Evolutionary conservation across 2,113 vertebrate species (phyloP).

Genomic region (Calonectris borealis): DNA sequence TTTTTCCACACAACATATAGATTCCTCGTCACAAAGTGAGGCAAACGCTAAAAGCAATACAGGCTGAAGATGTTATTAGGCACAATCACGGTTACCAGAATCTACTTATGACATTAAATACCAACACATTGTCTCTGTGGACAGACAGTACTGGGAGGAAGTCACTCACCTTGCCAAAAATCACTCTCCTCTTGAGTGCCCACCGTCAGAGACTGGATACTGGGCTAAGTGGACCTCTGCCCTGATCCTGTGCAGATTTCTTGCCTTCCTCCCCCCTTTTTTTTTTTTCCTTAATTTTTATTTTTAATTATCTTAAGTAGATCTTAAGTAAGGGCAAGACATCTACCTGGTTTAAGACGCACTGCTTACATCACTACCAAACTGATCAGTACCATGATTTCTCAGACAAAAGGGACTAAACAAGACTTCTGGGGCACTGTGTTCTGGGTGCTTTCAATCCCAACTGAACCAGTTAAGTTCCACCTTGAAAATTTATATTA

Average conservation of each 20-base stretch:
- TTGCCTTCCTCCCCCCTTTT: not conserved
- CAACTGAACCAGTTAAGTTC: not conserved
- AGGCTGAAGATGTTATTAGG: not conserved
- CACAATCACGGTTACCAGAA: not conserved
- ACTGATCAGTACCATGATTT: not conserved
- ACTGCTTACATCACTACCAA: not conserved
- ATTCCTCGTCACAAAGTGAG: not conserved
- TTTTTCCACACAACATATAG: not conserved
- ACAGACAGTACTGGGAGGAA: not conserved
- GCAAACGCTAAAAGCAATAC: not conserved
- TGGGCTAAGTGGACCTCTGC: not conserved
- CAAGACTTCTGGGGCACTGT: not conserved
- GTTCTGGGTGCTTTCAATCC: not conserved
- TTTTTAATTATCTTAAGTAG: not conserved
- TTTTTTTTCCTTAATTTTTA: not conserved
- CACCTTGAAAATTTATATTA: not conserved
- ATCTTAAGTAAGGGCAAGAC: not conserved
- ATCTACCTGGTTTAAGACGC: not conserved
- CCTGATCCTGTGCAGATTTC: not conserved
- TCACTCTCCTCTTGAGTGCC: not conserved
- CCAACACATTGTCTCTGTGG: not conserved
- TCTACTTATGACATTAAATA: not conserved
- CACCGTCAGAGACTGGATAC: not conserved
- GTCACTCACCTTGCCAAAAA: not conserved
- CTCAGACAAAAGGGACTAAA: not conserved